phyloP scores from a whole-genome alignment of 2,113 vertebrate species.

The Plectropomus leopardus region DNA sequence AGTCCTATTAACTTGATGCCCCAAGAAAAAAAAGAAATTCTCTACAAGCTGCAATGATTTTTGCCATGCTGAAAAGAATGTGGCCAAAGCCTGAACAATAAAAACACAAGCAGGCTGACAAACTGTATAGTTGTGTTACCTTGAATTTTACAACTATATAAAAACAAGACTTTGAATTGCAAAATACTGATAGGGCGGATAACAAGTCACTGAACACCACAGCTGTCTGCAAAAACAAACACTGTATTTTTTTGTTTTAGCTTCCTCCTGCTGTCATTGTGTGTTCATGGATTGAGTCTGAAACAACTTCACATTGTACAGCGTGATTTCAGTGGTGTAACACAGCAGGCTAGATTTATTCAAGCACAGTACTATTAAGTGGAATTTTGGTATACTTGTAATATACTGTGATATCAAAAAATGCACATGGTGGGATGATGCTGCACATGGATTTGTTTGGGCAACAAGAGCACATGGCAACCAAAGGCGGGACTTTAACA shows the following conservation, averaged over 20 bases:
- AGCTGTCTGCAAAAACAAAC: constrained; percentile 3
- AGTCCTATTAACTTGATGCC: constrained; percentile 60
- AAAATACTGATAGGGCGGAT: neutral
- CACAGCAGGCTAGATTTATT: neutral
- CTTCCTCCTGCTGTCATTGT: neutral
- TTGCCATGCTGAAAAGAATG: constrained; percentile 1
- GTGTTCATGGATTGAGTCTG: constrained; percentile 7
- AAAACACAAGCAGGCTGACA: constrained; percentile 22
- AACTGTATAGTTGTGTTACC: constrained; percentile 1
- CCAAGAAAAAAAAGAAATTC: neutral
- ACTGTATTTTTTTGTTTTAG: neutral
- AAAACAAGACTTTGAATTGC: constrained; percentile 6
- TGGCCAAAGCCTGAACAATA: constrained; percentile 2
- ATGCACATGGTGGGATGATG: too few relatives aligned
- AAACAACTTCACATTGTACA: neutral
- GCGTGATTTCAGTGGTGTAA: neutral
- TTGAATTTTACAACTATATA: constrained; percentile 3
- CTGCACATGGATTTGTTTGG: too few relatives aligned
- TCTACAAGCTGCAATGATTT: neutral
- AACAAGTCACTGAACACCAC: constrained; percentile 7
- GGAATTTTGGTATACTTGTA: neutral
- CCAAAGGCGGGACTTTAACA: too few relatives aligned
- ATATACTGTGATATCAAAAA: too few relatives aligned
- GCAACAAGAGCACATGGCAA: too few relatives aligned
- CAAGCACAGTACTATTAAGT: too few relatives aligned